Conservation (phyloP, 1,140 invertebrate genomes). For the Drosophila equinoxialis region DNA sequence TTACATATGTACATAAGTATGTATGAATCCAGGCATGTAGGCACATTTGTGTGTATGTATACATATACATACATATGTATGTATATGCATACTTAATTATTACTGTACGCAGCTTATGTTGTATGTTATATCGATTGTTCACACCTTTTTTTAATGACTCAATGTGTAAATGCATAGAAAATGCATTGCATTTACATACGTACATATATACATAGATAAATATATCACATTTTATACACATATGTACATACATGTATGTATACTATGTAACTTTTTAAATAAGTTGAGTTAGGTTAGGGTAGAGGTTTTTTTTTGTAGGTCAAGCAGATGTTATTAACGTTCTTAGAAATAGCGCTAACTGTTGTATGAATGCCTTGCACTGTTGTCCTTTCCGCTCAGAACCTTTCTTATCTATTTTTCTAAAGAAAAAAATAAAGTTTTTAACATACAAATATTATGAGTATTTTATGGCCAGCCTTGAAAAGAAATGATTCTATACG, state of each 20-base stretch:
- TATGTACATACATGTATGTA: background rate
- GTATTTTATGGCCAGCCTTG: slow-evolving; percentile 31
- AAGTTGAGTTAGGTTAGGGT: slow-evolving; percentile 19
- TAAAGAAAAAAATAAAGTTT: slow-evolving; percentile 16
- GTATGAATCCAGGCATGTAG: too few relatives aligned
- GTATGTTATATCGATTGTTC: slow-evolving; percentile 54
- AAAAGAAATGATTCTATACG: background rate
- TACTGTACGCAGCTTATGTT: slow-evolving; percentile 1
- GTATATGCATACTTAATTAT: slow-evolving; percentile 14
- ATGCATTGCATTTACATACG: slow-evolving; percentile 14
- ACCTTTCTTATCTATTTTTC: slow-evolving; percentile 46
- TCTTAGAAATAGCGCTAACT: slow-evolving; percentile 24
- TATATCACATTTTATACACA: background rate
- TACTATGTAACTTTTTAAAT: slow-evolving; percentile 1
- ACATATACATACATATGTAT: background rate
- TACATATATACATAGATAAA: background rate
- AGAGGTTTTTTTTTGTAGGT: slow-evolving; percentile 4
- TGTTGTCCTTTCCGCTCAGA: background rate
- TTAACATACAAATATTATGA: slow-evolving; percentile 6
- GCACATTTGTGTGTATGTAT: too few relatives aligned
- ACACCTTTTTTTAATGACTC: slow-evolving; percentile 47
- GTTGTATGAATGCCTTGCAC: slow-evolving; percentile 2
- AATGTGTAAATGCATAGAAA: slow-evolving; percentile 20
- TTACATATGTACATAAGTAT: slow-evolving; percentile 7
- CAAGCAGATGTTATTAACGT: slow-evolving; percentile 32